Conservation (phyloP, 2,797 vertebrate species). For the Amazona ochrocephala region DNA sequence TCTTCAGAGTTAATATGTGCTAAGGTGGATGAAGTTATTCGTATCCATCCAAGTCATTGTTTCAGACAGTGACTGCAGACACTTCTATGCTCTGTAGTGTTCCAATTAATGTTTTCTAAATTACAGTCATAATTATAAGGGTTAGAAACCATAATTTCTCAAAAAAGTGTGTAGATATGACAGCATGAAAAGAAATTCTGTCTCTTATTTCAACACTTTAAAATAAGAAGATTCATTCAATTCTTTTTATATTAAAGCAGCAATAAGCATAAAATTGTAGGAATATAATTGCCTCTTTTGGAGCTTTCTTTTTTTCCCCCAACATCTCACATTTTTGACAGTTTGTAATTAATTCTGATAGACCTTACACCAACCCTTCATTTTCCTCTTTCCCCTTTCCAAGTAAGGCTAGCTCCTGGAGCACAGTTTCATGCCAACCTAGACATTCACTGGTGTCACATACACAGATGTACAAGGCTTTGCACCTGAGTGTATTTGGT, state of each 20-base stretch:
- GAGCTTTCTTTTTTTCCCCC: background rate
- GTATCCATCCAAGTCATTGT: background rate
- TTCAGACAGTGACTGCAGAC: conserved; percentile 16
- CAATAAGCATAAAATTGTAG: background rate
- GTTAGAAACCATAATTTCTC: conserved; percentile 17
- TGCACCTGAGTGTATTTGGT: background rate
- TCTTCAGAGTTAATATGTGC: background rate
- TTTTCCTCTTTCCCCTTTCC: background rate
- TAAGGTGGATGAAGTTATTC: background rate
- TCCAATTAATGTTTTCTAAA: conserved; percentile 53
- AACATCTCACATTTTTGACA: background rate
- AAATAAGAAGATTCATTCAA: background rate
- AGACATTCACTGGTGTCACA: background rate
- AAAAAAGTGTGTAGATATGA: background rate
- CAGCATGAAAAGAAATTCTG: background rate
- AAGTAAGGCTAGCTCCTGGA: background rate
- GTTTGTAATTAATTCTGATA: background rate
- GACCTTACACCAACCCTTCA: background rate
- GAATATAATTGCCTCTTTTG: background rate
- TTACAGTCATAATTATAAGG: conserved; percentile 14
- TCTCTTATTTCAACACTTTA: background rate
- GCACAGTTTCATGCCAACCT: background rate
- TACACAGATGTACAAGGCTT: background rate
- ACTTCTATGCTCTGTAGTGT: background rate
- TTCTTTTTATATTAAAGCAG: background rate